Evolutionary conservation across 2,113 vertebrate genomes (phyloP), one percentile per base, ranked within the genome.

Genomic region (Megaceryle torquata): DNA sequence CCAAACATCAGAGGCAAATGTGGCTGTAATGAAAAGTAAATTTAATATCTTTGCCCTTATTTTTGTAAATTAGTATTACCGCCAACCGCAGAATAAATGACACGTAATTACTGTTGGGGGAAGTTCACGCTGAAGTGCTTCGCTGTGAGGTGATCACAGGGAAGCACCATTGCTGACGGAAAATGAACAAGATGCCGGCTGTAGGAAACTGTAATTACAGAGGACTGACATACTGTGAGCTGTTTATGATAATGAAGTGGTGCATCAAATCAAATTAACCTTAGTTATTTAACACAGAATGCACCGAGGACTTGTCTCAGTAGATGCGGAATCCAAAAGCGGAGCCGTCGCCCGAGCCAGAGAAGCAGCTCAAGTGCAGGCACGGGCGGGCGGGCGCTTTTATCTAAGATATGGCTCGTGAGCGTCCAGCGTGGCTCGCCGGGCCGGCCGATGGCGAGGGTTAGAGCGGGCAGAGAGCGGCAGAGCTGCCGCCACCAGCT

Each of bases 251-350:
- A 96, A 97, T 97, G 97, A 97, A 97, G 96, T 7, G 94, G 97
- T 93, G 96, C 96, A 97, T 97, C 97, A 97, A 96, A 96, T 96
- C 97, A 96, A 96, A 97, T 97, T 97, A 97, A 97, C 96, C 97
- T 96, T 90, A 91, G 94, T 96, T 96, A 94, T 92, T 96, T 95
- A 95, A 92, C 88, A 56, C 81, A 26, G 86, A 90, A 95, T 5
- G 95, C 95, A 61, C 91, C 21, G 51, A 96, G 91, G 88, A 74
- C 91, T 93, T 8, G 61, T 25, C 93, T 93, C 93, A 15, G 61
- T 35, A 31, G 92, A 87, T 25, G 88, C 83, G 60, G 43, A 78
- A 69, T 31, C 93, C 88, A 37, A 94, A 90, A 5, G 76, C 14
- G 8, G 85, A 83, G 88, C 80, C 2, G 35, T 29, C 9, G 25